A percentile compares a stretch with the other conserved stretches of the same genome.
Conservation (phyloP, 2,113 vertebrate species). For the Morone saxatilis region DNA sequence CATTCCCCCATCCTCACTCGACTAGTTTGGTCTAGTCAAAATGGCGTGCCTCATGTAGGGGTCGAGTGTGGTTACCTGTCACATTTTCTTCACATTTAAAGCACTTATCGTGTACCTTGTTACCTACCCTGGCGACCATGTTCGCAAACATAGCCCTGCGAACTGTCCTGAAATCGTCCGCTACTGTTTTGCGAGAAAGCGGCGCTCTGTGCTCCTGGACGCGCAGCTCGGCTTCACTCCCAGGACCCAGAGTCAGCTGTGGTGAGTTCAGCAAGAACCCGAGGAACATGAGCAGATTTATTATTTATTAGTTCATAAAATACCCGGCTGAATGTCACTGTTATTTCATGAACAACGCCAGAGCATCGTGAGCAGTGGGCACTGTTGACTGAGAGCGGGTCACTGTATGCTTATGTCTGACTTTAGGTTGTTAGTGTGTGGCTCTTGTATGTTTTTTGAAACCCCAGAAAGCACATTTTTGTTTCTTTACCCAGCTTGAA, state of each 20-base stretch:
- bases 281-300: accelerated
- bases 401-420: too few species aligned
- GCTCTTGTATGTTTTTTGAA: too few species aligned
- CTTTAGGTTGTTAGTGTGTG: too few species aligned
- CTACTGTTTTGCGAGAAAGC: constrained; percentile 62
- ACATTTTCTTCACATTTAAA: background rate
- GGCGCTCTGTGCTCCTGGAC: constrained; percentile 41
- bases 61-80: constrained; percentile 42
- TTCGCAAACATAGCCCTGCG: constrained; percentile 65
- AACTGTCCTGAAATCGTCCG: constrained; percentile 55
- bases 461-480: too few species aligned
- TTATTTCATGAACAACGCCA: too few species aligned
- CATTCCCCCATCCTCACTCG: background rate
- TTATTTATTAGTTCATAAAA: too few species aligned
- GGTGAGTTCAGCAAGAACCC: constrained; percentile 38
- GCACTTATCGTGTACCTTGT: accelerated
- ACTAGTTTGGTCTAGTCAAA: constrained; percentile 67
- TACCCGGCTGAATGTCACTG: background rate
- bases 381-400: too few species aligned
- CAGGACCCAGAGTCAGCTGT: constrained; percentile 24
- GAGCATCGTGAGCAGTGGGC: too few species aligned
- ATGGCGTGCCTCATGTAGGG: constrained; percentile 77
- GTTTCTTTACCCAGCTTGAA: too few species aligned
- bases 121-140: constrained; percentile 30
- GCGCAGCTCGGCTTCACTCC: constrained; percentile 18